phyloP scores from a whole-genome alignment of 2,113 vertebrate genomes.

The Tyrannus savana region DNA sequence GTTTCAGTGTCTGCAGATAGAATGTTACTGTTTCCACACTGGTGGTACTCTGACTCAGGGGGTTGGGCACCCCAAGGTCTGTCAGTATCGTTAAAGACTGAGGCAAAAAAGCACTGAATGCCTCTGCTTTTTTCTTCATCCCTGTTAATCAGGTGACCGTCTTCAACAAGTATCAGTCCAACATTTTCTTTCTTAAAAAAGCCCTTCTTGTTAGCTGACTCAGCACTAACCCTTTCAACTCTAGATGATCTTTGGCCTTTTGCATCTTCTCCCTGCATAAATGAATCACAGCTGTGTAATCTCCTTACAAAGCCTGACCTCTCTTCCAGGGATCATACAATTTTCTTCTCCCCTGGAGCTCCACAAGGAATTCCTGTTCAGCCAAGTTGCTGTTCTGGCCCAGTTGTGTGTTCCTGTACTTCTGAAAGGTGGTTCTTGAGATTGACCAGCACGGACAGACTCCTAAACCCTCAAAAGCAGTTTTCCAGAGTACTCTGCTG shows the following conservation, averaged over 20 bases:
- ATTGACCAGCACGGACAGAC: background rate
- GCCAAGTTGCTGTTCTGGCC: background rate
- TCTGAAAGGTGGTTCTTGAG: background rate
- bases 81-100: background rate
- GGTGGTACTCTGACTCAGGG: fast-evolving
- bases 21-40: background rate
- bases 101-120: background rate
- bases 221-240: background rate
- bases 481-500: background rate
- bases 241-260: background rate
- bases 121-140: background rate
- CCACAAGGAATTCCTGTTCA: background rate
- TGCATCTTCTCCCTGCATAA: background rate
- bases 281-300: background rate
- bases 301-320: background rate
- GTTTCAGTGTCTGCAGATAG: background rate
- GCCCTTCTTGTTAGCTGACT: background rate
- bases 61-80: background rate
- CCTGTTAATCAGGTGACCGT: background rate
- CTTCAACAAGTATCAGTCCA: background rate
- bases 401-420: background rate
- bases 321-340: fast-evolving
- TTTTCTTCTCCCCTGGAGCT: background rate
- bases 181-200: background rate
- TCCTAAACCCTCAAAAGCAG: background rate